Evolutionary conservation across 2,797 vertebrate species (phyloP).

Genomic region (Chrysocyon brachyurus): DNA sequence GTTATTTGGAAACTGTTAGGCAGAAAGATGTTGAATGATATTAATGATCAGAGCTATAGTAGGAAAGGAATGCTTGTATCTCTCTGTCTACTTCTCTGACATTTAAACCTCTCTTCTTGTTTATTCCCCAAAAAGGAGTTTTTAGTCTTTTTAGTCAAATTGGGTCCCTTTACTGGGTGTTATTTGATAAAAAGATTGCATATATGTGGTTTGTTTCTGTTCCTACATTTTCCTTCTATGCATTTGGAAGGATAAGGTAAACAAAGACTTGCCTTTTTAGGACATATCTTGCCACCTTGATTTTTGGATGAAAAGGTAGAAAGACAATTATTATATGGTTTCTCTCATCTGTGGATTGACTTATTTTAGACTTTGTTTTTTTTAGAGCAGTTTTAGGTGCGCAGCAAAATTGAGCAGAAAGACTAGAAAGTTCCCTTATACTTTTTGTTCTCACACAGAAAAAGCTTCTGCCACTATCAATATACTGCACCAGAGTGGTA

Average conservation of each 20-base stretch:
- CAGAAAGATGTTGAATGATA: background rate
- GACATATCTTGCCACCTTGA: background rate
- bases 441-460: background rate
- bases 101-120: background rate
- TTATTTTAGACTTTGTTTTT: background rate
- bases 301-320: background rate
- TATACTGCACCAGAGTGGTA: background rate
- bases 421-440: background rate
- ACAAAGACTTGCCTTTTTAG: background rate
- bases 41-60: background rate
- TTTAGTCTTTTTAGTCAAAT: background rate
- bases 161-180: background rate
- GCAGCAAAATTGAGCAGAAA: background rate
- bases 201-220: background rate
- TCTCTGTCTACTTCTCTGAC: background rate
- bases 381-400: background rate
- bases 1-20: background rate
- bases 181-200: background rate
- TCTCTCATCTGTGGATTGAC: no score
- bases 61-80: background rate
- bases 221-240: background rate
- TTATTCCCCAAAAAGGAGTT: background rate
- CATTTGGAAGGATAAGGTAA: background rate
- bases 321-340: background rate
- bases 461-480: background rate